phyloP scores from a whole-genome alignment of 2,888 invertebrate genomes.

The Alsophila aescularia region DNA sequence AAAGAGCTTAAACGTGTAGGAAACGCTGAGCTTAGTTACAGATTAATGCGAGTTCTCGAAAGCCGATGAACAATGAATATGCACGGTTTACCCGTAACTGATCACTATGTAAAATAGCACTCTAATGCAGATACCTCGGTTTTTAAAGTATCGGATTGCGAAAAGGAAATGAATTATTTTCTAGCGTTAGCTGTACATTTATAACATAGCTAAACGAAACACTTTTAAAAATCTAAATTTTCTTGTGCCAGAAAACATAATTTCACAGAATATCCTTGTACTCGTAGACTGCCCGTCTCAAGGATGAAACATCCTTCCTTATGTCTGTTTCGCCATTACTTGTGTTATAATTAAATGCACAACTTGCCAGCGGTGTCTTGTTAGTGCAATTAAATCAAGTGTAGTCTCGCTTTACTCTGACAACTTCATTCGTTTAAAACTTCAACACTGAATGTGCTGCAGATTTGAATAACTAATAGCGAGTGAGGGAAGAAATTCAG shows the following conservation, averaged over 20 bases:
- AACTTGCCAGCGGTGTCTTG: conserved; percentile 57
- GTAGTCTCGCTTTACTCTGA: conserved; percentile 41
- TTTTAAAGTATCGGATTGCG: conserved; percentile 7
- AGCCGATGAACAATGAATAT: conserved; percentile 36
- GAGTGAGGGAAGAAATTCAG: background rate
- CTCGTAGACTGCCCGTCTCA: background rate
- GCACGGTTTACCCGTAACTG: conserved; percentile 28
- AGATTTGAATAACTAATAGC: conserved; percentile 40
- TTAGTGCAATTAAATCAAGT: conserved; percentile 65
- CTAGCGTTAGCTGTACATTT: too few relatives aligned
- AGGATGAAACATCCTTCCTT: conserved; percentile 35
- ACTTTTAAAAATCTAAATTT: background rate
- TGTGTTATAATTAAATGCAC: conserved; percentile 59
- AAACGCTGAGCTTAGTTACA: conserved; percentile 53
- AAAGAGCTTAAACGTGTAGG: conserved; percentile 67
- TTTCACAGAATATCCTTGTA: background rate
- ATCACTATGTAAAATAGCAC: conserved; percentile 35
- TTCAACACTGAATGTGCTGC: conserved; percentile 31
- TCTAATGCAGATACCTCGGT: conserved; percentile 31
- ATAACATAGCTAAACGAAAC: background rate
- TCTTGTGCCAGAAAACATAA: background rate
- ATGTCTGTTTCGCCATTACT: conserved; percentile 43
- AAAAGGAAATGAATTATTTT: background rate
- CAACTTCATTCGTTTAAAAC: conserved; percentile 52
- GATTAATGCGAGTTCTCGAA: conserved; percentile 55